Conservation (phyloP, 2,797 vertebrate genomes). For the Thalassophryne amazonica region DNA sequence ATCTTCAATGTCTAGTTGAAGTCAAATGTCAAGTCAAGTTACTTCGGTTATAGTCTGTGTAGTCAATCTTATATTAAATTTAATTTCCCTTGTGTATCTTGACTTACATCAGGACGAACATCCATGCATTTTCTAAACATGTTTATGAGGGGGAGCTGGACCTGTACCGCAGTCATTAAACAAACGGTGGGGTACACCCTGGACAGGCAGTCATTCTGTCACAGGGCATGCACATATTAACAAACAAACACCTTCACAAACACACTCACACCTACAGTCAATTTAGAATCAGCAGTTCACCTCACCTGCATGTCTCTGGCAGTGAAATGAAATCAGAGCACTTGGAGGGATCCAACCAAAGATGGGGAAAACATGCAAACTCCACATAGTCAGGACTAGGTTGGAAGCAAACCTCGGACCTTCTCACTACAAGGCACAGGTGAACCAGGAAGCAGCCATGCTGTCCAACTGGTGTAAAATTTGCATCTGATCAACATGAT, state of each 20-base stretch:
- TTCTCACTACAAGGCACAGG: background rate
- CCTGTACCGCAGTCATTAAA: background rate
- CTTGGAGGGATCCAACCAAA: conserved; percentile 2
- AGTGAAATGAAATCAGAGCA: conserved; percentile 1
- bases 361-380: background rate
- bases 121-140: background rate
- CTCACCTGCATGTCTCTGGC: no score
- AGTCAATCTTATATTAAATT: no score
- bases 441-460: no score
- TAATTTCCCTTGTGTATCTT: no score
- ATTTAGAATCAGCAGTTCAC: conserved; percentile 27
- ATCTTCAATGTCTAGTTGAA: no score
- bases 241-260: conserved; percentile 41
- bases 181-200: conserved; percentile 17
- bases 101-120: no score
- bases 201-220: conserved; percentile 41
- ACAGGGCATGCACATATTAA: conserved; percentile 45
- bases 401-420: background rate
- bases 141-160: background rate
- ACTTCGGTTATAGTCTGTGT: no score
- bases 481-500: no score
- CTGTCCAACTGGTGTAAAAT: no score
- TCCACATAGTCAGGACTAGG: background rate
- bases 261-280: conserved; percentile 32
- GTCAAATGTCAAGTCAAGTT: no score